phyloP scores from a whole-genome alignment of 2,797 vertebrate species.

The Threskiornis aethiopicus region DNA sequence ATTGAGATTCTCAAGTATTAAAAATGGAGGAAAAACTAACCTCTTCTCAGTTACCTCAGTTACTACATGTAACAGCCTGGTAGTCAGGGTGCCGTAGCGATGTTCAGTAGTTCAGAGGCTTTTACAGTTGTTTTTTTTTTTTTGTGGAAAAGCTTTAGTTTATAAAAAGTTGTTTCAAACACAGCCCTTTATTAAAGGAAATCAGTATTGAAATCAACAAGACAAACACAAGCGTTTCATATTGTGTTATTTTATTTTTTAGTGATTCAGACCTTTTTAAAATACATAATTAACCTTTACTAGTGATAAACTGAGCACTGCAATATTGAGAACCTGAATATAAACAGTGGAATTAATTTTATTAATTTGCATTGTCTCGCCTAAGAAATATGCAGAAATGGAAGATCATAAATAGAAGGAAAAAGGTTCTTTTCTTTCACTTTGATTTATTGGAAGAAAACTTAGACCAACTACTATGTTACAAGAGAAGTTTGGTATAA shows the following conservation, averaged over 20 bases:
- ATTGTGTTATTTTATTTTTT: not conserved
- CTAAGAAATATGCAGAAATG: not conserved
- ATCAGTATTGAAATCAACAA: not conserved
- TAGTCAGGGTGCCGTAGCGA: not conserved
- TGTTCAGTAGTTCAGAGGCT: not conserved
- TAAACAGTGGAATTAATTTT: not conserved
- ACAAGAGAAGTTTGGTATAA: not conserved
- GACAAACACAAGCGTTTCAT: not conserved
- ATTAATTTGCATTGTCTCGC: not conserved
- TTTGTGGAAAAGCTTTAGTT: not conserved
- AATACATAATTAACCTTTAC: not conserved
- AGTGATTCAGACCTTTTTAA: not conserved
- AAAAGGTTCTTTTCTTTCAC: not conserved
- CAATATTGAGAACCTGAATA: not conserved
- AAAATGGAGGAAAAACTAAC: not conserved
- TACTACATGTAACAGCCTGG: not conserved
- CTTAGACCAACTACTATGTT: not conserved
- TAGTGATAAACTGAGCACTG: not conserved
- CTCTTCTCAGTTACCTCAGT: not conserved
- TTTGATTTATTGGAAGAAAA: constrained; percentile 45
- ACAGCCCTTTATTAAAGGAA: not conserved
- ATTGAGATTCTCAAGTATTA: not conserved
- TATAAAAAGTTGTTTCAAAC: not conserved
- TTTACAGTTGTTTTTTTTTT: not conserved
- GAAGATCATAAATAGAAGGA: not conserved